Conservation (phyloP, 53 echinoderm and acorn worm species). For the Holothuria scabra region DNA sequence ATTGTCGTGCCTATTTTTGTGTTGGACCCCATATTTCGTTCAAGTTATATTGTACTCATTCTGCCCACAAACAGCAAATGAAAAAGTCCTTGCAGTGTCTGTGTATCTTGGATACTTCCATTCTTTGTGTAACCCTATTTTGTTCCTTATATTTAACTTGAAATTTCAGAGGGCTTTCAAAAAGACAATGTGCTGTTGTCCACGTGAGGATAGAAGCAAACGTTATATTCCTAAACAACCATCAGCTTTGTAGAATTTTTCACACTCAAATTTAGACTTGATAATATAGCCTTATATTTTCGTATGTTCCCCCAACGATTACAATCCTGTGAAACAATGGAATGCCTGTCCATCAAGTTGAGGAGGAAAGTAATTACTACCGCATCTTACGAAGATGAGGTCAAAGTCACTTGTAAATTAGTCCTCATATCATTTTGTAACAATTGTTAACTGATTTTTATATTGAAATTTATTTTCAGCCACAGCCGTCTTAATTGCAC, state of each 20-base stretch:
- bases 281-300: no score
- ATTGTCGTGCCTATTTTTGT: conserved; percentile 81
- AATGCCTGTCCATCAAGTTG: no score
- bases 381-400: no score
- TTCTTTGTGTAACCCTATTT: conserved; percentile 90
- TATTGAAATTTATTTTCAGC: no score
- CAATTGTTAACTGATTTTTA: no score
- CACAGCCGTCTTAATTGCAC: not conserved
- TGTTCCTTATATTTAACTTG: conserved; percentile 88
- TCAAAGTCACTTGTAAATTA: no score
- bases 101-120: conserved; percentile 94
- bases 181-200: conserved; percentile 51
- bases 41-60: conserved; percentile 85
- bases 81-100: conserved; percentile 68
- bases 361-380: no score
- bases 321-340: no score
- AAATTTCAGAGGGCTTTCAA: conserved; percentile 84
- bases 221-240: not conserved
- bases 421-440: no score
- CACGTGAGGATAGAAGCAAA: conserved; percentile 3
- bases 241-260: conserved; percentile 11
- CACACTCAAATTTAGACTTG: not conserved
- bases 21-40: conserved; percentile 97
- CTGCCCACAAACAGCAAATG: conserved; percentile 66
- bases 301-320: no score